Conservation (phyloP, 1,140 invertebrate species). For the Neotoxoptera formosana region DNA sequence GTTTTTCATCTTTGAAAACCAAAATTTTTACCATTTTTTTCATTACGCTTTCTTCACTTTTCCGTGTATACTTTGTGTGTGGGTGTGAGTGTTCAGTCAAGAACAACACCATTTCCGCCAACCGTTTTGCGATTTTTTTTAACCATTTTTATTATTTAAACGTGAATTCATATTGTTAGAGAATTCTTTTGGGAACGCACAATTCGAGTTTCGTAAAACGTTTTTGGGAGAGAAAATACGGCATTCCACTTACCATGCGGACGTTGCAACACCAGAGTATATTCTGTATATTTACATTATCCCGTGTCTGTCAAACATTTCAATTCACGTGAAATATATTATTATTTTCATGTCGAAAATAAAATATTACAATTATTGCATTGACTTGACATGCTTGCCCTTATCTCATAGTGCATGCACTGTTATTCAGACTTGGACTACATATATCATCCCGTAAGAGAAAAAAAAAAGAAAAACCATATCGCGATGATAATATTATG, state of each 20-base stretch:
- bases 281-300: background rate
- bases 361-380: background rate
- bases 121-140: background rate
- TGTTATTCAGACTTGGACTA: background rate
- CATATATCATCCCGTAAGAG: background rate
- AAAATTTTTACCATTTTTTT: background rate
- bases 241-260: background rate
- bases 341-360: background rate
- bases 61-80: background rate
- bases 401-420: background rate
- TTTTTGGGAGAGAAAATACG: background rate
- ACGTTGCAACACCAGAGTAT: background rate
- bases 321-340: background rate
- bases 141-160: conserved; percentile 2
- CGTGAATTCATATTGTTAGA: background rate
- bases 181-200: background rate
- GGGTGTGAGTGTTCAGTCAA: background rate
- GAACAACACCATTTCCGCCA: background rate
- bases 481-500: background rate
- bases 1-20: background rate
- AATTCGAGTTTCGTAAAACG: background rate
- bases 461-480: background rate
- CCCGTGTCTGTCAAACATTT: background rate
- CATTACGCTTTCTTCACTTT: background rate
- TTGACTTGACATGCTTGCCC: background rate